phyloP scores from a whole-genome alignment of 2,797 vertebrate species.

The Melanotaenia parkinsoni region DNA sequence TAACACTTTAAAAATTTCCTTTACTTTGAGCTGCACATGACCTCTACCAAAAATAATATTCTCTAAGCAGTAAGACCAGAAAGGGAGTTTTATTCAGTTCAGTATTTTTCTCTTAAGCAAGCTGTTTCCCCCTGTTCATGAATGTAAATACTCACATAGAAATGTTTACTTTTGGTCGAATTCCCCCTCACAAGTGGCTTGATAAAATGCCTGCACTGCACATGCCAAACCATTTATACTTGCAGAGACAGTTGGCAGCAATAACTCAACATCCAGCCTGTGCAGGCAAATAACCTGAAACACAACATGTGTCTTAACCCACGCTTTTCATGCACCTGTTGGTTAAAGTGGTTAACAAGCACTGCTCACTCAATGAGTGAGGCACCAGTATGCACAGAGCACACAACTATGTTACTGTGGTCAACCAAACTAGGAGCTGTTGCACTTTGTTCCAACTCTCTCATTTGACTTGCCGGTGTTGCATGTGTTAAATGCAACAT shows the following conservation, averaged over 20 bases:
- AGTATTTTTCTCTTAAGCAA: background rate
- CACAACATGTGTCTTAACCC: slow-evolving; percentile 5
- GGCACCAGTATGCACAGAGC: slow-evolving; percentile 3
- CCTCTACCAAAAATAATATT: background rate
- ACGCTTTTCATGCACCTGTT: slow-evolving; percentile 14
- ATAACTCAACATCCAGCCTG: background rate
- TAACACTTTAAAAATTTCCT: background rate
- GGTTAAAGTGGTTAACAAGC: slow-evolving; percentile 34
- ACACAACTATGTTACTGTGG: slow-evolving; percentile 18
- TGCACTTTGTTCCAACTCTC: slow-evolving; percentile 9
- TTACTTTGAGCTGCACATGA: background rate
- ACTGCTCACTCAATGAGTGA: slow-evolving; percentile 18
- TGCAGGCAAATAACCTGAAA: background rate
- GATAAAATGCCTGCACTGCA: background rate
- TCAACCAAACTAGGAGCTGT: slow-evolving; percentile 9
- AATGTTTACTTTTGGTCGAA: background rate
- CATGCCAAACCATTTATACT: background rate
- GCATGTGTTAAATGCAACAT: slow-evolving; percentile 1
- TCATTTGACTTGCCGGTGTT: background rate
- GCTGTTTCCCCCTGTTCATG: background rate
- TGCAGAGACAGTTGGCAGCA: background rate
- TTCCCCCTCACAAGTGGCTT: background rate
- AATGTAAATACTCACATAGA: background rate
- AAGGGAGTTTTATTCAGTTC: background rate
- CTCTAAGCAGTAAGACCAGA: background rate